These are phyloP conservation scores for Leistus spinibarbis DNA, from an alignment of 2,888 invertebrate species.

Conservation along the genomic window DNA sequence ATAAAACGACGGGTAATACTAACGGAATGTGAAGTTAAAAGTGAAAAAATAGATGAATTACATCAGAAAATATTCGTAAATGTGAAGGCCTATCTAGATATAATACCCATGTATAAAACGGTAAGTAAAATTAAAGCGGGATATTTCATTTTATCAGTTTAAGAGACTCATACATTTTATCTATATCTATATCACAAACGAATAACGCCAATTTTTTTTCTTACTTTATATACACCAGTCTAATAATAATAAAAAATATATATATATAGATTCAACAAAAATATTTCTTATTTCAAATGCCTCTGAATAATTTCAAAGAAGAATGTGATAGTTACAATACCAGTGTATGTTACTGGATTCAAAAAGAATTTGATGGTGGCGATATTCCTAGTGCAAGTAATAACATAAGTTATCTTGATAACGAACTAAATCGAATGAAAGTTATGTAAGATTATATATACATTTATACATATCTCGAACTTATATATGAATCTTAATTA, in stretches of 20 bases:
- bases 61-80: conserved; percentile 8
- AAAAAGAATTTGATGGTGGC: conserved; percentile 19
- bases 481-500: background rate
- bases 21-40: conserved; percentile 9
- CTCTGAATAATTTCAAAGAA: conserved; percentile 16
- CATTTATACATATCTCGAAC: too few relatives aligned
- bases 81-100: background rate
- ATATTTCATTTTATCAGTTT: too few relatives aligned
- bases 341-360: conserved; percentile 25
- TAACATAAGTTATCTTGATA: conserved; percentile 12
- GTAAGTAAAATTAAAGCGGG: too few relatives aligned
- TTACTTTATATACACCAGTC: background rate
- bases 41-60: conserved; percentile 20
- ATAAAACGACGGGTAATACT: conserved; percentile 9
- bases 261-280: conserved; percentile 12
- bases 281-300: conserved; percentile 25
- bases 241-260: background rate
- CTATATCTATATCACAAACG: too few relatives aligned
- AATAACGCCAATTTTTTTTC: too few relatives aligned
- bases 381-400: conserved; percentile 1
- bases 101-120: conserved; percentile 14
- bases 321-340: conserved; percentile 17
- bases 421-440: conserved; percentile 20
- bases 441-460: conserved; percentile 9
- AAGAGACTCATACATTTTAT: too few relatives aligned